Conservation (phyloP, 2,797 vertebrate species). For the Cheirogaleus major region DNA sequence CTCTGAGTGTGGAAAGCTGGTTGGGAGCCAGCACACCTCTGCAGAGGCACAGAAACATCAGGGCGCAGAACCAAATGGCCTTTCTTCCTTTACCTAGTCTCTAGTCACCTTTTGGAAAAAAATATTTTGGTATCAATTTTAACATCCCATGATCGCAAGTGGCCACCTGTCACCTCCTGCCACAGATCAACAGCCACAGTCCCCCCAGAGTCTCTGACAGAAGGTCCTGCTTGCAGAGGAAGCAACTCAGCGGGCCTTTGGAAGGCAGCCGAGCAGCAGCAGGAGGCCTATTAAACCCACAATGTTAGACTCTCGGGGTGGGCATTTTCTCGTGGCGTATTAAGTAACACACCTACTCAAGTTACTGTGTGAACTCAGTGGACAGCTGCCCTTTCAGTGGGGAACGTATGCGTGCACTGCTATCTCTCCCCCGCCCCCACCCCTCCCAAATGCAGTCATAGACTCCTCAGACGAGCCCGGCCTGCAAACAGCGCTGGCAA, state of each 20-base stretch:
- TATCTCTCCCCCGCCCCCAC: neutral
- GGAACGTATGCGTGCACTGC: neutral
- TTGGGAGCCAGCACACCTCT: conserved; percentile 50
- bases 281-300: conserved; percentile 74
- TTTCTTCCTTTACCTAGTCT: conserved; percentile 36
- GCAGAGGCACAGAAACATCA: neutral
- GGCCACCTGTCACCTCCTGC: conserved; percentile 60
- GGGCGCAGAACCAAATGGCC: neutral
- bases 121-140: conserved; percentile 55
- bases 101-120: conserved; percentile 17
- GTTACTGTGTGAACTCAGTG: conserved; percentile 69
- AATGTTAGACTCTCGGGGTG: conserved; percentile 73
- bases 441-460: neutral
- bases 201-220: conserved; percentile 24
- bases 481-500: neutral
- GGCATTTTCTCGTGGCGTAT: conserved; percentile 74
- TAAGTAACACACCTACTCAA: conserved; percentile 78
- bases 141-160: conserved; percentile 28
- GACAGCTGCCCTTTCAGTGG: conserved; percentile 73
- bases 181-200: conserved; percentile 35
- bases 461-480: neutral
- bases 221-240: conserved; percentile 57
- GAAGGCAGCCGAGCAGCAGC: conserved; percentile 69
- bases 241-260: conserved; percentile 57
- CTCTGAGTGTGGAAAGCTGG: conserved; percentile 58